A percentile compares a stretch with the other conserved stretches of the same genome.
Conservation (phyloP, 1,140 invertebrate genomes). For the Hylaeus volcanicus region DNA sequence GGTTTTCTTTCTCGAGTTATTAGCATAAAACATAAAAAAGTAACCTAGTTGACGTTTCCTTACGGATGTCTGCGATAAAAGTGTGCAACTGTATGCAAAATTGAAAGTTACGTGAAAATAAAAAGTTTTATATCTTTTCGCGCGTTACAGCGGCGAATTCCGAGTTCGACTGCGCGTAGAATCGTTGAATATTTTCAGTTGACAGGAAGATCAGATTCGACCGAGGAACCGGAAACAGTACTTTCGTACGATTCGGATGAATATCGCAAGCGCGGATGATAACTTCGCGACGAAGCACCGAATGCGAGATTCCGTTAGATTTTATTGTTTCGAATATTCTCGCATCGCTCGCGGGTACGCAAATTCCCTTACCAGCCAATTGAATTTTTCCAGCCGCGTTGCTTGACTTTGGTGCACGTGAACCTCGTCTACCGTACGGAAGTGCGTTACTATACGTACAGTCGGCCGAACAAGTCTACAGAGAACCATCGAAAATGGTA, state of each 20-base stretch:
- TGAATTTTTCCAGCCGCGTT: constrained; percentile 21
- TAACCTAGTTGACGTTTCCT: too few species aligned
- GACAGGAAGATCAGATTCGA: neutral
- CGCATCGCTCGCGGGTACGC: neutral
- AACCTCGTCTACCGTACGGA: neutral
- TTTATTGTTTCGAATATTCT: constrained; percentile 31
- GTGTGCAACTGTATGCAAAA: neutral
- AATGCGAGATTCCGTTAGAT: constrained; percentile 1
- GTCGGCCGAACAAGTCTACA: too few species aligned
- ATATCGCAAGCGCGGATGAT: neutral
- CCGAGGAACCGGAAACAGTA: neutral
- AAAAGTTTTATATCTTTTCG: too few species aligned
- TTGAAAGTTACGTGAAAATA: too few species aligned
- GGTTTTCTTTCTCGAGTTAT: too few species aligned
- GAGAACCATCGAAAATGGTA: too few species aligned
- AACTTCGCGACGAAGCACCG: neutral
- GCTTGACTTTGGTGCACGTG: neutral
- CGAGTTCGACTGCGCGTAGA: too few species aligned
- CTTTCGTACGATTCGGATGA: neutral
- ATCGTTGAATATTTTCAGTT: neutral
- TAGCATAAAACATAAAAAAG: too few species aligned
- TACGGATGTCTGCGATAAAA: neutral
- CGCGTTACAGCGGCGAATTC: too few species aligned
- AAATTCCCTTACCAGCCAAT: constrained; percentile 15
- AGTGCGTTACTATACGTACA: neutral